Conservation (phyloP, 2,888 invertebrate genomes). For the Eupithecia centaureata region DNA sequence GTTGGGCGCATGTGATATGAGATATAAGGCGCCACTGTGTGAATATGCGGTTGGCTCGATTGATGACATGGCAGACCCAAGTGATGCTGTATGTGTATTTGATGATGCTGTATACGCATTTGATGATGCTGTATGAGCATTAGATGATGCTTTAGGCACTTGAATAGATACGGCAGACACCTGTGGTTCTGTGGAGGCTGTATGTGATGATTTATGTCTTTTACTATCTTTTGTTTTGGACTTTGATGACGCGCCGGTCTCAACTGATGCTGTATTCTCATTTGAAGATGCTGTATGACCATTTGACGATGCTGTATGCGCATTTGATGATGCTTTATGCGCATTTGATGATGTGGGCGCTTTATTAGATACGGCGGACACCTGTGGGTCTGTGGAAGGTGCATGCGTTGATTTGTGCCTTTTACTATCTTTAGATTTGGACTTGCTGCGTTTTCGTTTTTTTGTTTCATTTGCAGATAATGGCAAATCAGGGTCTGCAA, state of each 20-base stretch:
- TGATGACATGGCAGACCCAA: not conserved
- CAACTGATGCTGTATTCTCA: not conserved
- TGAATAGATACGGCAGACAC: too few relatives aligned
- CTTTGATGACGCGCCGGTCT: not conserved
- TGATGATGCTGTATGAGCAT: too few relatives aligned
- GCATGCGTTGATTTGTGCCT: not conserved
- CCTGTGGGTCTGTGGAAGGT: too few relatives aligned
- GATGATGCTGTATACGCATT: not conserved
- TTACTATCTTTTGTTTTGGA: too few relatives aligned
- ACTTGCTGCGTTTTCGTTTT: slow-evolving; percentile 4
- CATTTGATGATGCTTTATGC: not conserved
- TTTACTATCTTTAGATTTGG: not conserved
- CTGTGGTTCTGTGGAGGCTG: too few relatives aligned
- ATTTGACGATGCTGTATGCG: not conserved
- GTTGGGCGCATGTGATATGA: not conserved
- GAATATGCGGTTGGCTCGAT: not conserved
- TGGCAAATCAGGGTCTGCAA: not conserved
- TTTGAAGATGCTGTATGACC: too few relatives aligned
- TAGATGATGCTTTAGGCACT: too few relatives aligned
- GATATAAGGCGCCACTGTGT: not conserved
- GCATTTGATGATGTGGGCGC: too few relatives aligned
- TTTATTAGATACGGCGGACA: not conserved
- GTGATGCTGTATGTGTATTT: not conserved
- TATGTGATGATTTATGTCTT: too few relatives aligned
- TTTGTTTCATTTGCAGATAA: not conserved